Evolutionary conservation across 2,797 vertebrate genomes (phyloP).

Genomic region (Picus viridis): DNA sequence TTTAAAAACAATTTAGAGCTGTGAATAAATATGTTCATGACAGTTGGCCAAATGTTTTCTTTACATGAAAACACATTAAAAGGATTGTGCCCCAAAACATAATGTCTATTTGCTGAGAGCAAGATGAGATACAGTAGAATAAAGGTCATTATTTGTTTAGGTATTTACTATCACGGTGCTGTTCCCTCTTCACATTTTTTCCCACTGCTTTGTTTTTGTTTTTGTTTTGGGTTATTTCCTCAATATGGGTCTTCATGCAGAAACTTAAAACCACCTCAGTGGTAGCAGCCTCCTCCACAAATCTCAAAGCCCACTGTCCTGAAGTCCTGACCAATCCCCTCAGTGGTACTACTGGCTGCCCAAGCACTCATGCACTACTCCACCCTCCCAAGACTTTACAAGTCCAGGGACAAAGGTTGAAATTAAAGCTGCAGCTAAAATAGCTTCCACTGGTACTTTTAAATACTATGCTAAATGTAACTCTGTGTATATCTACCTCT

Average conservation of each 20-base stretch:
- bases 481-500: not conserved
- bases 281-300: not conserved
- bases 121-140: not conserved
- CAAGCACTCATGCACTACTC: fast-evolving
- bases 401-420: not conserved
- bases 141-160: not conserved
- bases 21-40: not conserved
- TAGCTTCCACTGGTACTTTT: not conserved
- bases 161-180: not conserved
- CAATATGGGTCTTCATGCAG: not conserved
- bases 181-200: not conserved
- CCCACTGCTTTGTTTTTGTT: not conserved
- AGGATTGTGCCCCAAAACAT: not conserved
- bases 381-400: not conserved
- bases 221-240: not conserved
- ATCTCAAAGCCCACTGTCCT: not conserved
- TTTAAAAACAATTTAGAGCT: not conserved
- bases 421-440: not conserved
- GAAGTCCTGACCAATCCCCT: fast-evolving
- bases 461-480: not conserved
- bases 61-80: not conserved
- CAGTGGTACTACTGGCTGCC: not conserved
- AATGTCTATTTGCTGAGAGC: not conserved
- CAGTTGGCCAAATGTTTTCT: not conserved
- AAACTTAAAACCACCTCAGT: not conserved